phyloP scores from a whole-genome alignment of 2,113 vertebrate genomes.

The Aptenodytes patagonicus region DNA sequence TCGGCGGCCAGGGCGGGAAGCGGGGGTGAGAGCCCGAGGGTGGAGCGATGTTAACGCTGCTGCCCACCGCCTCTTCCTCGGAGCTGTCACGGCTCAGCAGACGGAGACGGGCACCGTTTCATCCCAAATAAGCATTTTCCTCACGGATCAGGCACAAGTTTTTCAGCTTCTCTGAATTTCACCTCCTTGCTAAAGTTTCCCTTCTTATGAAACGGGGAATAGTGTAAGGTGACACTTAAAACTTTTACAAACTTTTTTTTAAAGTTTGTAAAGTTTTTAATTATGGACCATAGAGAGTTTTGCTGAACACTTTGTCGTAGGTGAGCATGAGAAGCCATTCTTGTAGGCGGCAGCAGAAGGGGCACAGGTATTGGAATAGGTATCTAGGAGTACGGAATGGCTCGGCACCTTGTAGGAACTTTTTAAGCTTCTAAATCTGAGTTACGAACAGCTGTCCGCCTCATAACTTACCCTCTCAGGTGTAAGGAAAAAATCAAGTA shows the following conservation, averaged over 20 bases:
- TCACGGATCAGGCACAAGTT: fast-evolving
- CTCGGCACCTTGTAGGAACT: not conserved
- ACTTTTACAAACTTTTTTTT: not conserved
- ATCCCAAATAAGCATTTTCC: not conserved
- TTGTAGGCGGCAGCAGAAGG: fast-evolving
- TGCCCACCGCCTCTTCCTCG: fast-evolving
- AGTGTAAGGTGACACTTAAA: not conserved
- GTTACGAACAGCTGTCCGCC: not conserved
- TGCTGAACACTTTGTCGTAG: too few species aligned
- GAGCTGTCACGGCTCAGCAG: not conserved
- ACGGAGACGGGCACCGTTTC: fast-evolving
- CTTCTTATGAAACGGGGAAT: not conserved
- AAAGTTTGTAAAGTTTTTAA: not conserved
- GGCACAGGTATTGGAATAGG: too few species aligned
- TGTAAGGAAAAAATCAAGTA: not conserved
- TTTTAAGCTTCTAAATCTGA: not conserved
- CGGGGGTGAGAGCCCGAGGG: not conserved
- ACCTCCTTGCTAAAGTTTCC: not conserved
- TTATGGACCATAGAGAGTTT: not conserved
- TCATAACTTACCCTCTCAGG: not conserved
- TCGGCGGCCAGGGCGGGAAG: fast-evolving
- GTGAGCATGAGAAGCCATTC: fast-evolving
- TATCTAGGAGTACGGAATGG: not conserved
- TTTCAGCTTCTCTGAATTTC: too few species aligned
- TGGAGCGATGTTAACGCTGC: fast-evolving